These are phyloP conservation scores for Caenorhabditis panamensis DNA, from an alignment of 2,888 invertebrate species.

Conservation along the genomic window DNA sequence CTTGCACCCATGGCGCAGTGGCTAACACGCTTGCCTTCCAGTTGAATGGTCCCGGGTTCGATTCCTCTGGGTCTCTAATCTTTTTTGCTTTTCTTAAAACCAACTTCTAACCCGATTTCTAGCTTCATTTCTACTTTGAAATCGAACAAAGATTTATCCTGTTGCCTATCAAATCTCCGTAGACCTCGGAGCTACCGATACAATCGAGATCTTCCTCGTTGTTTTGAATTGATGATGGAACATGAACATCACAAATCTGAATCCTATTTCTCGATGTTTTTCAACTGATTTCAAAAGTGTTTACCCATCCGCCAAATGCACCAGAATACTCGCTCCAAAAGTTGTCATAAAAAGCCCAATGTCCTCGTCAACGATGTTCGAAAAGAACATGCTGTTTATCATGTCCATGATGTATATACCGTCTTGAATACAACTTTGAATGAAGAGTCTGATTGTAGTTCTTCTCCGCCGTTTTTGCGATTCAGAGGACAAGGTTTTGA, in stretches of 20 bases:
- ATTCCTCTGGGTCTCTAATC: too few relatives aligned
- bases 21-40: too few relatives aligned
- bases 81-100: too few relatives aligned
- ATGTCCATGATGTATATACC: constrained; percentile 4
- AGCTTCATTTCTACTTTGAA: too few relatives aligned
- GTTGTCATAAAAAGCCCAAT: background rate
- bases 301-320: background rate
- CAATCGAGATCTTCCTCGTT: background rate
- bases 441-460: background rate
- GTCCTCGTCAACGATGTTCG: background rate
- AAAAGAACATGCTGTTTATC: background rate
- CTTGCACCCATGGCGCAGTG: too few relatives aligned
- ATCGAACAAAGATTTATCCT: too few relatives aligned
- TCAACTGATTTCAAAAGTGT: too few relatives aligned
- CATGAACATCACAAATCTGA: background rate
- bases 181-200: background rate
- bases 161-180: background rate
- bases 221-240: background rate
- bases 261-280: background rate
- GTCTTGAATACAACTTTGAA: constrained; percentile 5
- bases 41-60: too few relatives aligned
- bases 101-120: too few relatives aligned
- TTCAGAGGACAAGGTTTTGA: background rate
- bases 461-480: background rate
- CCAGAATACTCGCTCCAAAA: background rate